Conservation (phyloP, 2,888 invertebrate species). For the Philereme transversata region DNA sequence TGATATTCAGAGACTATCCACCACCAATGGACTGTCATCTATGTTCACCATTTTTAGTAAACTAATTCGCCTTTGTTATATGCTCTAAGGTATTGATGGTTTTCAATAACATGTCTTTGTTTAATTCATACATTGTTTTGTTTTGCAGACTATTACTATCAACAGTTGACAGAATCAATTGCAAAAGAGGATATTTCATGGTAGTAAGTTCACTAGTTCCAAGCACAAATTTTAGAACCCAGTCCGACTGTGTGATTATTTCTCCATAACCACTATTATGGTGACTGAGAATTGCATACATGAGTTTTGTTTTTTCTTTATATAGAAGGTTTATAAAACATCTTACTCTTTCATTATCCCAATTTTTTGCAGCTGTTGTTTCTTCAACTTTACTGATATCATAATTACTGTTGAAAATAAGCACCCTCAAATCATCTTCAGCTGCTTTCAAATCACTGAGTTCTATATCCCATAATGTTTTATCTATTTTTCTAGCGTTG, state of each 20-base stretch:
- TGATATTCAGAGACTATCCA: not conserved
- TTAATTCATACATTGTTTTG: slow-evolving; percentile 57
- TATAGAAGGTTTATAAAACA: slow-evolving; percentile 45
- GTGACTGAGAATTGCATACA: slow-evolving; percentile 50
- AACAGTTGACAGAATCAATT: slow-evolving; percentile 54
- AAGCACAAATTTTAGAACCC: slow-evolving; percentile 60
- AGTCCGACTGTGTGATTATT: slow-evolving; percentile 56
- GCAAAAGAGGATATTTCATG: slow-evolving; percentile 59
- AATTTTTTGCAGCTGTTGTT: slow-evolving; percentile 41
- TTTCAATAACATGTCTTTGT: slow-evolving; percentile 57
- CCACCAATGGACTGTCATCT: not conserved
- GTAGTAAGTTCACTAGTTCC: slow-evolving; percentile 67
- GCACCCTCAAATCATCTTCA: slow-evolving; percentile 50
- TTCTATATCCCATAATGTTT: not conserved
- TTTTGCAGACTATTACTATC: slow-evolving; percentile 43
- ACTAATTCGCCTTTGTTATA: slow-evolving; percentile 8
- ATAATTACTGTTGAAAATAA: slow-evolving; percentile 49
- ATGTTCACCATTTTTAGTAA: not conserved
- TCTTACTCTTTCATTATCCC: slow-evolving; percentile 46
- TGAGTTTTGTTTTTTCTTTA: slow-evolving; percentile 48
- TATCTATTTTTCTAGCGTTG: slow-evolving; percentile 23
- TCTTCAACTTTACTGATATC: slow-evolving; percentile 44
- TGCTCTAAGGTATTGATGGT: slow-evolving; percentile 59
- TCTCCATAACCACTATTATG: slow-evolving; percentile 58
- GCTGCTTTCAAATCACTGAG: slow-evolving; percentile 31